Conservation (phyloP, 2,888 invertebrate species). For the Poecilobothrus nobilitatus region DNA sequence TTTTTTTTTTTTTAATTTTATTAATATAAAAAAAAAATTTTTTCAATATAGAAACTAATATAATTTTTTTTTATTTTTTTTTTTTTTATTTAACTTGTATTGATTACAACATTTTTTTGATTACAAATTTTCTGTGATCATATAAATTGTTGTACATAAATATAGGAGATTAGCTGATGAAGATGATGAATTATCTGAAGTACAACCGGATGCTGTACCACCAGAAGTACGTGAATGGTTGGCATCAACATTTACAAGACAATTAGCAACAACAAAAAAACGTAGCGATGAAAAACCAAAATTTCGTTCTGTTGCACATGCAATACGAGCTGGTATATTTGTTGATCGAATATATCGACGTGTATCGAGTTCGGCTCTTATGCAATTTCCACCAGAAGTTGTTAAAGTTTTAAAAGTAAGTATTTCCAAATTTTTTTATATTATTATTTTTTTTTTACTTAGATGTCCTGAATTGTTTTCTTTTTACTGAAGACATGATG, state of each 20-base stretch:
- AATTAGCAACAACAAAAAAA: constrained; percentile 68
- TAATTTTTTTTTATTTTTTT: constrained; percentile 22
- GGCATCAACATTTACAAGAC: constrained; percentile 90
- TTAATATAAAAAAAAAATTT: constrained; percentile 16
- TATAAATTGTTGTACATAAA: constrained; percentile 13
- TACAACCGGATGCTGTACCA: constrained; percentile 92
- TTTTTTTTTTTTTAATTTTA: constrained; percentile 17
- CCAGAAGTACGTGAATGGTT: constrained; percentile 95
- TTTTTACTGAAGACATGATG: too few species aligned
- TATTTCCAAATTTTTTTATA: constrained; percentile 18
- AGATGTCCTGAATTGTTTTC: too few species aligned
- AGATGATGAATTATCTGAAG: constrained; percentile 92
- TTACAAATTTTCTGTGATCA: neutral
- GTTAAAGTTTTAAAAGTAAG: constrained; percentile 76
- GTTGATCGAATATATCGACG: constrained; percentile 88
- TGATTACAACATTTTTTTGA: constrained; percentile 19
- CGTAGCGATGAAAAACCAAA: constrained; percentile 75
- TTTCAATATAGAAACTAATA: constrained; percentile 21
- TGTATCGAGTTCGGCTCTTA: constrained; percentile 65
- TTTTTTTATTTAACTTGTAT: constrained; percentile 19
- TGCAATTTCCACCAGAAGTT: constrained; percentile 83
- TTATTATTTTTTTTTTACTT: too few species aligned
- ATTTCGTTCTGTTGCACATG: constrained; percentile 92
- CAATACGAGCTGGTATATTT: constrained; percentile 92
- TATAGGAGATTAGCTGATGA: constrained; percentile 78